Conservation (phyloP, 2,113 vertebrate genomes). For the Mesembrinibis cayennensis region DNA sequence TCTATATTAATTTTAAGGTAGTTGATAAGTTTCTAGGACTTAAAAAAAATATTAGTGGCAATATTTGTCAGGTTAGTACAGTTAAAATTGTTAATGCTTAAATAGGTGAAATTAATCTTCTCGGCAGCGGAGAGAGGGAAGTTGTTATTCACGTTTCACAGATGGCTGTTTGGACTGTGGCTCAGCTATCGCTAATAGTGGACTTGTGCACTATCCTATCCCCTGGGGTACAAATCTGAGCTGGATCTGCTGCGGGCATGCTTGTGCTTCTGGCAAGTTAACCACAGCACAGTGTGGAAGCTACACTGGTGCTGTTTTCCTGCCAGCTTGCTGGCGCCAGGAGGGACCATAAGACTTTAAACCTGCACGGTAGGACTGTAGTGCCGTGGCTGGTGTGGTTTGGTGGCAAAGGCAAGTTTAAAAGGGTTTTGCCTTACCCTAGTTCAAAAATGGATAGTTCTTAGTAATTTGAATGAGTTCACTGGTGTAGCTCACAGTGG, state of each 20-base stretch:
- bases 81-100: background rate
- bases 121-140: background rate
- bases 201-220: background rate
- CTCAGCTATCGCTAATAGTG: accelerated
- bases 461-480: background rate
- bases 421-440: background rate
- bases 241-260: accelerated
- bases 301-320: background rate
- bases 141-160: accelerated
- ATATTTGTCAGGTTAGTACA: background rate
- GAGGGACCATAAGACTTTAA: background rate
- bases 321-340: background rate
- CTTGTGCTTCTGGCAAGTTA: background rate
- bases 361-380: accelerated
- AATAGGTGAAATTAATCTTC: background rate
- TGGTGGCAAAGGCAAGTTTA: background rate
- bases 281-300: background rate
- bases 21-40: background rate
- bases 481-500: background rate
- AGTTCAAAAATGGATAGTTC: background rate
- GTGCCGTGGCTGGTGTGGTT: background rate
- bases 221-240: background rate
- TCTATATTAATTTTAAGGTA: background rate
- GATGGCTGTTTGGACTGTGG: accelerated
- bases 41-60: background rate